Base-by-base conservation (phyloP, 2,888 invertebrate species). In the Amblyjoppa proteus region DNA sequence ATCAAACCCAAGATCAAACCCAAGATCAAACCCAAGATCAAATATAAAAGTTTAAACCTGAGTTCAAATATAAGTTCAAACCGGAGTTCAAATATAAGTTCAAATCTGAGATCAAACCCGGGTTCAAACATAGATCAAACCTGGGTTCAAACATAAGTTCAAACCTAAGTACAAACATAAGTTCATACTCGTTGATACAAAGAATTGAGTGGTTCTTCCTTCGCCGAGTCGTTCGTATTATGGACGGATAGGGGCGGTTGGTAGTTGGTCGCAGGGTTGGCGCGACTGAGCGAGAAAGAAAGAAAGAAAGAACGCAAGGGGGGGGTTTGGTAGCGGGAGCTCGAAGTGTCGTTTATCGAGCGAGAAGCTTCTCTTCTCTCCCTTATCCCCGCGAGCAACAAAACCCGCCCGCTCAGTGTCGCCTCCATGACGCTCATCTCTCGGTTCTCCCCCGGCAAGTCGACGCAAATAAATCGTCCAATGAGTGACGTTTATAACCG, bases 301-400 rank as follows among this genome's bases (percentile, higher is more conserved):
- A 69, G 69, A 56, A 31, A 41, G 58, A 28, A 51, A 71, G 66
- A 68, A 13, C 11, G 45, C 45, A 13, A 45, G 45, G 0, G 13
- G 3, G 38, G 69, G 53, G 38, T 31, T 28, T 41, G 31, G 64
- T 45, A 34, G 84, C 56, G 70, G 56, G 64, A 69, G 73, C 76
- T 88, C 84, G 87, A 77, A 77, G 68, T 77, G 76, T 77, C 68
- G 76, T 77, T 74, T 66, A 76, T 69, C 69, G 41, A 70, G 69
- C 75, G 45, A 66, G 51, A 81, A 70, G 71, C 81, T 73, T 75
- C 56, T 64, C 53, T 38, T 56, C 41, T 69, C 69, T 49, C 56
- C 61, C 38, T 16, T 56, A 68, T n/a, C 49, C 53, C 66, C 76
- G n/a, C 53, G 9, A 16, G 68, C 64, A 31, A 61, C 31, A 7